Percentiles rank a stretch among this genome's conserved stretches.
Evolutionary conservation across 2,888 invertebrate species (phyloP).

Genomic region (Chrysopilus asiliformis): DNA sequence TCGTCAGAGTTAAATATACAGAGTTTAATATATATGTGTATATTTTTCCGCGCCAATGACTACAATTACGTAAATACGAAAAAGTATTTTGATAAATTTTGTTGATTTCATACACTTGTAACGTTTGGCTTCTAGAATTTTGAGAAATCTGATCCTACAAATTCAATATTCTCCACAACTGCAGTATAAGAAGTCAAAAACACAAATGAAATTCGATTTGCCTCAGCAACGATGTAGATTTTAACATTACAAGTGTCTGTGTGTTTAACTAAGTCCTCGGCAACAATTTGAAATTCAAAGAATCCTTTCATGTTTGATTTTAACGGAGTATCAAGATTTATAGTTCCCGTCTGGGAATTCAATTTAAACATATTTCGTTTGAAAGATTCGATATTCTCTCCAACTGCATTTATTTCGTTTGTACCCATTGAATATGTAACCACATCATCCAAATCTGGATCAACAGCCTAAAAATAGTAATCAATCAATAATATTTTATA

Average conservation of each 20-base stretch:
- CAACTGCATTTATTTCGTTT: constrained; percentile 34
- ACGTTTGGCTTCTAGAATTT: too few species aligned
- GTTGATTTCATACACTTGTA: too few species aligned
- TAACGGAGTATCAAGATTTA: constrained; percentile 40
- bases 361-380: constrained; percentile 35
- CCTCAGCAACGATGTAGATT: constrained; percentile 44
- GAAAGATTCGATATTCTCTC: constrained; percentile 33
- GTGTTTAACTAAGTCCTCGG: constrained; percentile 40
- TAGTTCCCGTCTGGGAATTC: constrained; percentile 34
- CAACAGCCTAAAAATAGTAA: constrained; percentile 41
- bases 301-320: constrained; percentile 44
- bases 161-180: constrained; percentile 25
- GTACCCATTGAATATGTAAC: constrained; percentile 36
- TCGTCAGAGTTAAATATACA: too few species aligned
- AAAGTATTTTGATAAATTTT: too few species aligned
- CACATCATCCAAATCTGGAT: constrained; percentile 37
- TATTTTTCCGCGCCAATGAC: too few species aligned
- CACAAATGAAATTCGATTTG: constrained; percentile 40
- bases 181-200: constrained; percentile 16
- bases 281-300: constrained; percentile 43
- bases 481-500: too few species aligned
- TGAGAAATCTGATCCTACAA: constrained; percentile 43
- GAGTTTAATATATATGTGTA: too few species aligned
- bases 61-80: too few species aligned
- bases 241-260: constrained; percentile 38